Evolutionary conservation across 1,140 invertebrate genomes (phyloP).

Genomic region (Uloborus diversus): DNA sequence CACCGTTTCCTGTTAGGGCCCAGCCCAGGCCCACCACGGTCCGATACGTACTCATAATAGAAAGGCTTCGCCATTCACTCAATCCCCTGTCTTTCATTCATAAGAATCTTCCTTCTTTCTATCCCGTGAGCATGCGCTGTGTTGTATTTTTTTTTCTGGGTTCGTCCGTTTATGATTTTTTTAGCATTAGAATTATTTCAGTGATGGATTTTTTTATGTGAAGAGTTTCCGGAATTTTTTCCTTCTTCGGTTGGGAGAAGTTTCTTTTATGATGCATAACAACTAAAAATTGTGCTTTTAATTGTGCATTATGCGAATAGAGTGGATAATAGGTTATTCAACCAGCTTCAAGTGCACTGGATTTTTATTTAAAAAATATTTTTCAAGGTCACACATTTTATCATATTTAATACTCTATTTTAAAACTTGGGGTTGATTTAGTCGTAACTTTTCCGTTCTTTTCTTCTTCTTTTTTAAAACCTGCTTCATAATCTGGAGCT

Average conservation of each 20-base stretch:
- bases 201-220: neutral
- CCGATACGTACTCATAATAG: slow-evolving; percentile 45
- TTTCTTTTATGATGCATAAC: neutral
- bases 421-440: no score
- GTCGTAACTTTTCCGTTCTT: no score
- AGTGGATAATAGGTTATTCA: neutral
- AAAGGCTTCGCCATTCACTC: neutral
- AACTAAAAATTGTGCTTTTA: neutral
- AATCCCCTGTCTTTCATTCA: slow-evolving; percentile 1
- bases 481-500: no score
- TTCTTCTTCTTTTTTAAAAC: no score
- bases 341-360: no score
- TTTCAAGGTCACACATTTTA: no score
- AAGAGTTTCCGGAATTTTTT: neutral
- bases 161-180: neutral
- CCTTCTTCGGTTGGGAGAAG: no score
- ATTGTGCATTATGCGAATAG: neutral
- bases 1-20: slow-evolving; percentile 12
- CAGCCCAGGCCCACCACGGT: slow-evolving; percentile 25
- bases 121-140: neutral
- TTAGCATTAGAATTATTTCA: no score
- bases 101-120: neutral
- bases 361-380: no score
- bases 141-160: neutral
- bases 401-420: no score